Conservation (phyloP, 2,797 vertebrate genomes). For the Hylomyscus alleni region DNA sequence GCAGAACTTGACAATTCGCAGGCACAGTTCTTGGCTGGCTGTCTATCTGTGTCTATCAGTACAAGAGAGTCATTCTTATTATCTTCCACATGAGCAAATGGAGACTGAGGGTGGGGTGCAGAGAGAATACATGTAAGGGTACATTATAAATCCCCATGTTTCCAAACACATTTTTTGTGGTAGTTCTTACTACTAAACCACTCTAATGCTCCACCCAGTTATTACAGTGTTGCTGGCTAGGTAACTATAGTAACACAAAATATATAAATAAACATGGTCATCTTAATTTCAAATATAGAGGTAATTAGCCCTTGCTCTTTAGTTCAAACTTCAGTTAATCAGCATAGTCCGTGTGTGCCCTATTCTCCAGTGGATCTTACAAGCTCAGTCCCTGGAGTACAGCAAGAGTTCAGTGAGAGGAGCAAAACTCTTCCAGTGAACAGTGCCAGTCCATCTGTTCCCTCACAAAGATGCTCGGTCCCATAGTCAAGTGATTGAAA, state of each 20-base stretch:
- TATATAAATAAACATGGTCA: constrained; percentile 14
- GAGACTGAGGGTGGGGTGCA: background rate
- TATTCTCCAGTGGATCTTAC: background rate
- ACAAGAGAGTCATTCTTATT: background rate
- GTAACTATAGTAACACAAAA: constrained; percentile 12
- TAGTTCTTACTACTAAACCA: background rate
- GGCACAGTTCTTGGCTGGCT: background rate
- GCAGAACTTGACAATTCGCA: background rate
- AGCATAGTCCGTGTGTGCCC: background rate
- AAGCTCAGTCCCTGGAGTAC: background rate
- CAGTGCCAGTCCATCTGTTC: background rate
- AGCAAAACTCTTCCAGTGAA: background rate
- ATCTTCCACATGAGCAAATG: constrained; percentile 41
- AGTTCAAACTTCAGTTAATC: background rate
- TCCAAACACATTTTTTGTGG: background rate
- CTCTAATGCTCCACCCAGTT: background rate
- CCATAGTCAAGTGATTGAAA: background rate
- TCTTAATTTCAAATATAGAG: background rate
- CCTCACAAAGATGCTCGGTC: constrained; percentile 1
- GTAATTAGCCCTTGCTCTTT: background rate
- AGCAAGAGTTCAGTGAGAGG: background rate
- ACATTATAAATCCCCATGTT: background rate
- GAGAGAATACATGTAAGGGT: background rate
- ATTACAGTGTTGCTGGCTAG: background rate
- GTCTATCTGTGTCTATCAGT: background rate